Percentiles rank a stretch among this genome's conserved stretches.
phyloP scores from a whole-genome alignment of 2,113 vertebrate species.

The Apus apus region DNA sequence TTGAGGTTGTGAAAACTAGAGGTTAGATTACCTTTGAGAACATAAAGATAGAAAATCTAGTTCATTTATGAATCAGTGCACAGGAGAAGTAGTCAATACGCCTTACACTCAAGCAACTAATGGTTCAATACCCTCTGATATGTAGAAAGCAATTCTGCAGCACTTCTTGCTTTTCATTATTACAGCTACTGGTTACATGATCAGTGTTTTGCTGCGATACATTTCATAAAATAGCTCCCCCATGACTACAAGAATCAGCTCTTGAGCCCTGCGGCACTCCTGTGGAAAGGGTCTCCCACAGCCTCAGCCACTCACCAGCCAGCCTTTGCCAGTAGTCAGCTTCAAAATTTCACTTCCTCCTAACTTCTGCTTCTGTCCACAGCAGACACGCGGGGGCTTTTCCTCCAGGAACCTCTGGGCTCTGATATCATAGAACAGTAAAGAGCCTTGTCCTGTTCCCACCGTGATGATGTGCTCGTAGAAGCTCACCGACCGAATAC shows the following conservation, averaged over 20 bases:
- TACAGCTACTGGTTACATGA: background rate
- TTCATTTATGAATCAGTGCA: background rate
- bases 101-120: background rate
- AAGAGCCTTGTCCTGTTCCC: slow-evolving; percentile 94
- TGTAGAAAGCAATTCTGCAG: background rate
- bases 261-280: accelerated
- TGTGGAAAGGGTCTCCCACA: background rate
- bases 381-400: slow-evolving; percentile 69
- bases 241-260: background rate
- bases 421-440: slow-evolving; percentile 95
- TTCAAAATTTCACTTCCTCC: slow-evolving; percentile 89
- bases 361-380: slow-evolving; percentile 79
- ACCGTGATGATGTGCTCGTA: slow-evolving; percentile 98
- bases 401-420: slow-evolving; percentile 94
- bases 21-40: background rate
- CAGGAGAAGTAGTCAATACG: background rate
- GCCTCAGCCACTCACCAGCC: slow-evolving; percentile 86
- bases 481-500: slow-evolving; percentile 98
- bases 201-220: background rate
- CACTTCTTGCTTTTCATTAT: background rate
- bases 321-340: slow-evolving; percentile 92
- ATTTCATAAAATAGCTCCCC: background rate
- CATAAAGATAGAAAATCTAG: background rate
- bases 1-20: background rate
- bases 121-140: background rate